phyloP scores from a whole-genome alignment of 2,113 vertebrate species.

The Misgurnus anguillicaudatus region DNA sequence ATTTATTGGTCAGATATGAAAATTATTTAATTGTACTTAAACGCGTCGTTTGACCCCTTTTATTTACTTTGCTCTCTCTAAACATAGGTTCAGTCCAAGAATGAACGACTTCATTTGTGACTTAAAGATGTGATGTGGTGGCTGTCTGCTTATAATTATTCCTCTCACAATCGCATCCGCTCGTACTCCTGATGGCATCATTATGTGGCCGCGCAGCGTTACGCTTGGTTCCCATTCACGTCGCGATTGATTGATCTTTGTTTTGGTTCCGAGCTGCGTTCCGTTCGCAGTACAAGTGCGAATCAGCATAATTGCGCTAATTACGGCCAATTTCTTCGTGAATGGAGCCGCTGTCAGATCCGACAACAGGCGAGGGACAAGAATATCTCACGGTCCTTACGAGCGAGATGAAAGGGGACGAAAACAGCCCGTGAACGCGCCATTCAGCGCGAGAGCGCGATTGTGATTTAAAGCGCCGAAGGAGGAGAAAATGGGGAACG shows the following conservation, averaged over 20 bases:
- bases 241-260: conserved; percentile 71
- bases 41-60: too few relatives aligned
- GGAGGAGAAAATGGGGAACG: conserved; percentile 44
- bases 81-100: not conserved
- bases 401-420: conserved; percentile 73
- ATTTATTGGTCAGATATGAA: too few relatives aligned
- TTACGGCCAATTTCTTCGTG: conserved; percentile 79
- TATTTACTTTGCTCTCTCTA: not conserved
- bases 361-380: conserved; percentile 70
- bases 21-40: not conserved
- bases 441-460: conserved; percentile 67
- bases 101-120: not conserved
- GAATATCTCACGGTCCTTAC: conserved; percentile 72
- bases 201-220: conserved; percentile 60
- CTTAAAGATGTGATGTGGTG: not conserved
- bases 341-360: conserved; percentile 81
- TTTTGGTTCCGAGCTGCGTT: conserved; percentile 71
- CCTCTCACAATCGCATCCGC: conserved; percentile 28
- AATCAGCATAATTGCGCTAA: conserved; percentile 88
- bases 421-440: conserved; percentile 68
- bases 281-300: conserved; percentile 78
- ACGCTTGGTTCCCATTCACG: conserved; percentile 62
- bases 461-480: conserved; percentile 63
- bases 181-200: conserved; percentile 64
- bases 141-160: conserved; percentile 8